Evolutionary conservation across 2,113 vertebrate species (phyloP), one percentile per base, ranked within the genome.

Genomic region (Baryphthengus martii): DNA sequence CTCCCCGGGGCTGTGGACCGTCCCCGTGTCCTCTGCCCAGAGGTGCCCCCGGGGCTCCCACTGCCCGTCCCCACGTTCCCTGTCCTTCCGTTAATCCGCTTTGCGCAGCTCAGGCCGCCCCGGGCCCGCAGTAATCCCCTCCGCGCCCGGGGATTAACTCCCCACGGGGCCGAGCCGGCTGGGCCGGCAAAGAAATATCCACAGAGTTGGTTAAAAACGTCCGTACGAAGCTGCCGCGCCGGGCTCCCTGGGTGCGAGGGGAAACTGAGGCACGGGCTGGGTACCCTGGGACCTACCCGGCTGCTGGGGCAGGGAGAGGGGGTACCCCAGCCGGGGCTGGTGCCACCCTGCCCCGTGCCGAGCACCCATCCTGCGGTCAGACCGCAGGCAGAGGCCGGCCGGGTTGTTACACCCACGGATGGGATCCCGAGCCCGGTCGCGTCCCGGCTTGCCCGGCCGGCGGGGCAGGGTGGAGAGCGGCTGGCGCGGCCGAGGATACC

Each of bases 141-240:
- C 31, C 6, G 53, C 1, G 39, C 33, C 76, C 13, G 1, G 61
- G 90, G 96, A 94, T 96, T 96, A 96, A 95, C 47, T 87, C 81
- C 65, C 88, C 8, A 2, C 12, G 17, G 84, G 79, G 78, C 66
- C 3, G 4, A 66, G 74, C 71, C 3, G 4, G 16, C 39, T 17
- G 1, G 53, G n/a, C 53, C 1, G 7, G 86, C 56, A 63, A 52
- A 84, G 33, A 83, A 95, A 89, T 49, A 58, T 1, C 85, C 70
- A 19, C 42, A 85, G 90, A 21, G 74, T 78, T 7, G 81, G 74
- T 39, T 29, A 26, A 76, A 81, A 35, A 4, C 1, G 0, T 9
- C 81, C 24, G n/a, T 2, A 2, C 26, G 24, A 0, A 61, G 45
- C 61, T 47, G 15, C 55, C 7, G 0, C 8, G 1, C 9, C 3